Percentiles rank a stretch among this genome's conserved stretches.
Evolutionary conservation across 2,797 vertebrate genomes (phyloP).

Genomic region (Decapterus maruadsi): DNA sequence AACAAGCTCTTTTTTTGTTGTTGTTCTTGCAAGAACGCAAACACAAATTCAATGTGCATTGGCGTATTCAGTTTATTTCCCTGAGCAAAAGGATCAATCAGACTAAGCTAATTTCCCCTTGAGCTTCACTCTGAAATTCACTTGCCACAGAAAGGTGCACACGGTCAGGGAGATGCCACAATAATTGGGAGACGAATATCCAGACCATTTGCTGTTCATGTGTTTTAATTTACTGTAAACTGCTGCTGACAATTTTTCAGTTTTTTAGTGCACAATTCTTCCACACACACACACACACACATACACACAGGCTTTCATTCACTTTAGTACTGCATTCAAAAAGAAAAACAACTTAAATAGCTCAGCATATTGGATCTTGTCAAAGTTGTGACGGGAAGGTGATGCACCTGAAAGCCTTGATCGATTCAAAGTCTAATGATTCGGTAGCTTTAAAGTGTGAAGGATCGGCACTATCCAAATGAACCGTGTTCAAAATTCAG

Average conservation of each 20-base stretch:
- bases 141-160: slow-evolving; percentile 12
- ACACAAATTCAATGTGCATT: slow-evolving; percentile 40
- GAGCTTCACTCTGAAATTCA: slow-evolving; percentile 26
- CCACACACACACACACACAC: neutral
- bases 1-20: neutral
- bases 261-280: neutral
- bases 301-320: neutral
- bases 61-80: slow-evolving; percentile 57
- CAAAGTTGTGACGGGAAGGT: neutral
- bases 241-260: neutral
- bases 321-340: neutral
- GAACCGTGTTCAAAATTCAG: neutral
- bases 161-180: neutral
- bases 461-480: neutral
- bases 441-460: neutral
- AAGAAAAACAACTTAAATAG: neutral
- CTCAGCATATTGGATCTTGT: neutral
- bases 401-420: neutral
- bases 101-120: slow-evolving; percentile 28
- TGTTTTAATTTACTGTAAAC: slow-evolving; percentile 7
- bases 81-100: slow-evolving; percentile 71
- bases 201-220: neutral
- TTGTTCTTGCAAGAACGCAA: slow-evolving; percentile 14
- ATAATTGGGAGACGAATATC: neutral
- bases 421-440: neutral